Evolutionary conservation across 2,888 invertebrate species (phyloP).

Genomic region (Cataglyphis albicans): DNA sequence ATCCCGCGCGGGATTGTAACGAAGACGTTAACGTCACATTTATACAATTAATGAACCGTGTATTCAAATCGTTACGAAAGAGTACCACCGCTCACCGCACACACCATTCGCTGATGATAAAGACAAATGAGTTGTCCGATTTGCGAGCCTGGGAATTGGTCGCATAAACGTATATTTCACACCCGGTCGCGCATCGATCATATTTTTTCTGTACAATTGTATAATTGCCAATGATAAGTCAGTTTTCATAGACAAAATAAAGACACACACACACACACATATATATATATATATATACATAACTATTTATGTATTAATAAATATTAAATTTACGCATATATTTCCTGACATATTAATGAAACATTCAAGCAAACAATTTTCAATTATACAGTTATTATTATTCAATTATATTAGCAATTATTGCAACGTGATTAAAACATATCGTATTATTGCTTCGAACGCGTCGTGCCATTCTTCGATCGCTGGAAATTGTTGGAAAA

Average conservation of each 20-base stretch:
- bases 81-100: slow-evolving; percentile 11
- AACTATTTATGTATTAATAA: slow-evolving; percentile 7
- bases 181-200: slow-evolving; percentile 43
- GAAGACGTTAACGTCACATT: slow-evolving; percentile 41
- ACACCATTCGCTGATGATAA: slow-evolving; percentile 66
- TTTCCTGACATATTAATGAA: neutral
- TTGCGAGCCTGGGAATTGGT: slow-evolving; percentile 35
- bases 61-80: slow-evolving; percentile 1
- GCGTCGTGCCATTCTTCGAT: neutral
- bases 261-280: too few species aligned
- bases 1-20: neutral
- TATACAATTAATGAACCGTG: slow-evolving; percentile 49
- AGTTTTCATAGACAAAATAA: slow-evolving; percentile 15
- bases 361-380: neutral
- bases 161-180: slow-evolving; percentile 30
- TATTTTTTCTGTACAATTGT: slow-evolving; percentile 38
- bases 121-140: slow-evolving; percentile 74
- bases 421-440: neutral
- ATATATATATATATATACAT: too few species aligned
- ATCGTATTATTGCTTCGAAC: neutral
- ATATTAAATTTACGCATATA: neutral
- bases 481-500: slow-evolving; percentile 3
- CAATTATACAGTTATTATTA: neutral
- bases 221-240: slow-evolving; percentile 38
- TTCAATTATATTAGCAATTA: neutral